Evolutionary conservation across 2,888 invertebrate genomes (phyloP).

Genomic region (Eucera pruinosa): DNA sequence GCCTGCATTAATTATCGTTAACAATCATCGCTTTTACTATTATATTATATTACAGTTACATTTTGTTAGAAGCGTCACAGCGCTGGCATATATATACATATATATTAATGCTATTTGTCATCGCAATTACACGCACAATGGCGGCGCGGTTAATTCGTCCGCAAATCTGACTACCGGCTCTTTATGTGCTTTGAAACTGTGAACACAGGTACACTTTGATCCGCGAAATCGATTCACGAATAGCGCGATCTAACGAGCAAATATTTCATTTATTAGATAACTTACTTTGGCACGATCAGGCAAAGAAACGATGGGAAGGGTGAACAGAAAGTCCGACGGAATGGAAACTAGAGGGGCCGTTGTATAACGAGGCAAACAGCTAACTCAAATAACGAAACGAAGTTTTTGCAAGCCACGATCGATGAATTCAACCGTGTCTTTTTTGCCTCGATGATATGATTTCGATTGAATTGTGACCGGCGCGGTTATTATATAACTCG

Average conservation of each 20-base stretch:
- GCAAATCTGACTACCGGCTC: conserved; percentile 7
- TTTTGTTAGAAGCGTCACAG: background rate
- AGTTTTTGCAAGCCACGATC: conserved; percentile 44
- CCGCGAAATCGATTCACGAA: background rate
- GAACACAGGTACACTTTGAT: background rate
- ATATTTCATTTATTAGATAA: conserved; percentile 41
- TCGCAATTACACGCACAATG: conserved; percentile 6
- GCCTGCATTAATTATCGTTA: conserved; percentile 21
- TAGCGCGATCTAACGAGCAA: conserved; percentile 27
- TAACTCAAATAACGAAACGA: conserved; percentile 52
- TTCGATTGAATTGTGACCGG: conserved; percentile 43
- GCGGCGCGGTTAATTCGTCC: conserved; percentile 29
- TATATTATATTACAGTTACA: conserved; percentile 7
- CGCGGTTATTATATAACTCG: conserved; percentile 18
- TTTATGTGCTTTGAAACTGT: background rate
- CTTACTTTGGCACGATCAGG: conserved; percentile 9
- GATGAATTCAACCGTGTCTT: conserved; percentile 34
- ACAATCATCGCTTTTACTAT: background rate
- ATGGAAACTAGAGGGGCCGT: conserved; percentile 5
- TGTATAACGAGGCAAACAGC: conserved; percentile 46
- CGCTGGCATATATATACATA: background rate
- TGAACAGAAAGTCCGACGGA: background rate
- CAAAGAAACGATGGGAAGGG: conserved; percentile 12
- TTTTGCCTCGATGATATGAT: conserved; percentile 33
- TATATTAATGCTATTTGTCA: conserved; percentile 19